Base-by-base conservation (phyloP, 2,888 invertebrate species). In the Spisula solida region DNA sequence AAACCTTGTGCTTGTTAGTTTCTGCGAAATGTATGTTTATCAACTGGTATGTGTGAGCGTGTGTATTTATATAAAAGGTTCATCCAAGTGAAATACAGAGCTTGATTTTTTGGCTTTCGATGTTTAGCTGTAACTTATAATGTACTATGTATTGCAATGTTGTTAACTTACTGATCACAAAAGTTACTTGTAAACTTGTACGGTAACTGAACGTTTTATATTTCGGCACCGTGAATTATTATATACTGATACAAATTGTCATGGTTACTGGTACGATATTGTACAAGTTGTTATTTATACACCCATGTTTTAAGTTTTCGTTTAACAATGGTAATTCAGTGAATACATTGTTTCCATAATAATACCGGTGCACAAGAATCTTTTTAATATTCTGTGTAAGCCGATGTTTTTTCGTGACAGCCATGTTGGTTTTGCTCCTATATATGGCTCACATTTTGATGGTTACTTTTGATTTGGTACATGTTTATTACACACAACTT, bases 81-180 rank as follows among this genome's bases (percentile, higher is more conserved):
- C 25, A 66, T 66, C 25, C n/a, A n/a, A n/a, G 10, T 75, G 34
- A 75, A 34, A 25, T 34, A 75, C 31, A 14, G 75, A 75, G 75
- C 75, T 75, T 75, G 75, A 75, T 75, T 75, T 75, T 75, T 75
- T 75, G 75, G 75, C 75, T 75, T 75, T 75, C 75, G 34, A 75
- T 75, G 75, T 75, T 51, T 75, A 75, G 75, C 29, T 75, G 75
- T 75, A 75, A 29, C 16, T 34, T 75, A 75, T 34, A 5, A 34
- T 75, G 75, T 75, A 31, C 29, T 75, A 10, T 70, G 25, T 75
- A 75, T 31, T 10, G 75, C 75, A 75, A 75, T 75, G 75, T 31
- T 34, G 34, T 75, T 75, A 75, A 12, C 14, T 75, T 29, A 18
- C 31, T 34, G 18, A 75, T 34, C 75, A 14, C 29, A 16, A n/a